Evolutionary conservation across 2,113 vertebrate species (phyloP).

Genomic region (Tiliqua scincoides): DNA sequence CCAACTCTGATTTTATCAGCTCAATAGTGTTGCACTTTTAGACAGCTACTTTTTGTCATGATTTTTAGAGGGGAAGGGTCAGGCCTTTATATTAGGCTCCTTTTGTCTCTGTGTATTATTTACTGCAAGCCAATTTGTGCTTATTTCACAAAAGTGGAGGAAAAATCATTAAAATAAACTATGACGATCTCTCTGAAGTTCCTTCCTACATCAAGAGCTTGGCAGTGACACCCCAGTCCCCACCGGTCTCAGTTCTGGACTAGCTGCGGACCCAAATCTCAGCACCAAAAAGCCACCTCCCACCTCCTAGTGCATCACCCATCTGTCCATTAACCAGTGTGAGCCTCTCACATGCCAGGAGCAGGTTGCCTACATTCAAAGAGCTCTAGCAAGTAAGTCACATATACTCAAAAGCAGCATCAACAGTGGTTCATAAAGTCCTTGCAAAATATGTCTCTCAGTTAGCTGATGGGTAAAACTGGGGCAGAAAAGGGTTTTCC

Average conservation of each 20-base stretch:
- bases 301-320: background rate
- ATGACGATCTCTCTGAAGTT: too few species aligned
- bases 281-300: background rate
- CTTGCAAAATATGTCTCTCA: background rate
- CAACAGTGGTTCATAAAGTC: background rate
- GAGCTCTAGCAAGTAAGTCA: background rate
- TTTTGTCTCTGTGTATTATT: too few species aligned
- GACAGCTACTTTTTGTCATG: too few species aligned
- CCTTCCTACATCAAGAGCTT: too few species aligned
- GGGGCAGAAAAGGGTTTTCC: background rate
- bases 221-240: background rate
- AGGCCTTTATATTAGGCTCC: too few species aligned
- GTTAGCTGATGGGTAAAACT: background rate
- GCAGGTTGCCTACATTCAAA: background rate
- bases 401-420: background rate
- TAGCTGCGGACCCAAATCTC: too few species aligned
- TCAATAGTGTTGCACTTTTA: too few species aligned
- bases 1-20: too few species aligned
- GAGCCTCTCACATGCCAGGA: background rate
- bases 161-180: too few species aligned
- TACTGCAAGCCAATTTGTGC: too few species aligned
- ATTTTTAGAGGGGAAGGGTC: too few species aligned
- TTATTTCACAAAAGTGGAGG: too few species aligned
- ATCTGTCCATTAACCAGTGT: background rate
- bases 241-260: background rate